Conservation (phyloP, 2,113 vertebrate genomes). For the Dromiciops gliroides region DNA sequence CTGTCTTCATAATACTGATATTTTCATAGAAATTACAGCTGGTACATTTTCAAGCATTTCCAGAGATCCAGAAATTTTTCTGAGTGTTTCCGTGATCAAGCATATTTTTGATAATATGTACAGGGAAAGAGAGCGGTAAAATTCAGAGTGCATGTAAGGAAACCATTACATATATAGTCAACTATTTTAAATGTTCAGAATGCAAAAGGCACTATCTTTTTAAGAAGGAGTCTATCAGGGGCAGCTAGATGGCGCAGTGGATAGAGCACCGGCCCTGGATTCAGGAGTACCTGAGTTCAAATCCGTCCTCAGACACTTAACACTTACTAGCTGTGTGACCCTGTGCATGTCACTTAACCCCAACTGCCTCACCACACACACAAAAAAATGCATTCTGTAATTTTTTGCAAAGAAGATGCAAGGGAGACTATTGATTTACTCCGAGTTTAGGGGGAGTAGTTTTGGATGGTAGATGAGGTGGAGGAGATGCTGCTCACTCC, state of each 20-base stretch:
- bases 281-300: not conserved
- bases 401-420: not conserved
- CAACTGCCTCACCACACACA: no score
- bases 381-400: not conserved
- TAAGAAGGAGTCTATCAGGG: not conserved
- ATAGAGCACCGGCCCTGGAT: not conserved
- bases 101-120: slow-evolving; percentile 2
- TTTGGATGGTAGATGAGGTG: not conserved
- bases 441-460: not conserved
- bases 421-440: not conserved
- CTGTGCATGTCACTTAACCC: no score
- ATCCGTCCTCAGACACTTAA: not conserved
- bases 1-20: not conserved
- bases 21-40: slow-evolving; percentile 21
- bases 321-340: not conserved
- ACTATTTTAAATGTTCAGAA: slow-evolving; percentile 46
- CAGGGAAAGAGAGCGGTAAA: not conserved
- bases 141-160: slow-evolving; percentile 62
- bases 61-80: slow-evolving; percentile 48
- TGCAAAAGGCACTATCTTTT: not conserved
- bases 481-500: not conserved
- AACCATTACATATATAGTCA: slow-evolving; percentile 32
- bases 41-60: slow-evolving; percentile 12
- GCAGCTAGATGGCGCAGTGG: no score
- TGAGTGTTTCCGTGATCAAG: slow-evolving; percentile 42